A percentile compares a stretch with the other conserved stretches of the same genome.
phyloP scores from a whole-genome alignment of 2,888 invertebrate genomes.

The Leptura quadrifasciata region DNA sequence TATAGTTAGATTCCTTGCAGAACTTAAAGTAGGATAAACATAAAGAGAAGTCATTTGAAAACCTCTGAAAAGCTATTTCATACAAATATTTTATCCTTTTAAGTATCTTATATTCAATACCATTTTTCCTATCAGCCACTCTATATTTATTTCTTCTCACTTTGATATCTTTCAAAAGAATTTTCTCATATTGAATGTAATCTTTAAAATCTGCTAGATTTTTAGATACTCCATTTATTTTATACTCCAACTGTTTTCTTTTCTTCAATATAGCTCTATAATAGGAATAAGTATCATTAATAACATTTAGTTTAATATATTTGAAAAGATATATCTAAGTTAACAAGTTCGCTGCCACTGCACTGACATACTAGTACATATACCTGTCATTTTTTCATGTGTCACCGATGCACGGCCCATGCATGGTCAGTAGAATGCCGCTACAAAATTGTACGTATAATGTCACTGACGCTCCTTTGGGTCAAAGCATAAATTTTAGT shows the following conservation, averaged over 20 bases:
- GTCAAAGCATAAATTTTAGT: too few relatives aligned
- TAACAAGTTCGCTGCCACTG: too few relatives aligned
- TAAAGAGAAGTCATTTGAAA: constrained; percentile 83
- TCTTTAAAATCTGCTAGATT: constrained; percentile 82
- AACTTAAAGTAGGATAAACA: constrained; percentile 89
- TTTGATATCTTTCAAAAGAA: constrained; percentile 80
- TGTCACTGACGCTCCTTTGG: too few relatives aligned
- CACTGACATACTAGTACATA: too few relatives aligned
- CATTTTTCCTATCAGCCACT: constrained; percentile 78
- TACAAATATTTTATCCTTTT: constrained; percentile 85
- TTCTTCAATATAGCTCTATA: constrained; percentile 81
- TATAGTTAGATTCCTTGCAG: constrained; percentile 80
- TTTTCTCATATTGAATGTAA: constrained; percentile 83
- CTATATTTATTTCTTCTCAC: constrained; percentile 78
- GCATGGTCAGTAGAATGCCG: too few relatives aligned
- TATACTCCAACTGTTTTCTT: constrained; percentile 84
- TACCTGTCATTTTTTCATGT: too few relatives aligned
- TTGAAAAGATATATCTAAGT: too few relatives aligned
- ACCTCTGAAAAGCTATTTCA: constrained; percentile 81
- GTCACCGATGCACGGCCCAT: too few relatives aligned
- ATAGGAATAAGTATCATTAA: constrained; percentile 49
- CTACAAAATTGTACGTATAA: too few relatives aligned
- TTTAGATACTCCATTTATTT: constrained; percentile 81
- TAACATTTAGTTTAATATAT: too few relatives aligned
- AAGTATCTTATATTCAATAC: constrained; percentile 82